These are phyloP conservation scores for Andrena bicolor DNA, from an alignment of 2,888 invertebrate species.

Conservation along the genomic window DNA sequence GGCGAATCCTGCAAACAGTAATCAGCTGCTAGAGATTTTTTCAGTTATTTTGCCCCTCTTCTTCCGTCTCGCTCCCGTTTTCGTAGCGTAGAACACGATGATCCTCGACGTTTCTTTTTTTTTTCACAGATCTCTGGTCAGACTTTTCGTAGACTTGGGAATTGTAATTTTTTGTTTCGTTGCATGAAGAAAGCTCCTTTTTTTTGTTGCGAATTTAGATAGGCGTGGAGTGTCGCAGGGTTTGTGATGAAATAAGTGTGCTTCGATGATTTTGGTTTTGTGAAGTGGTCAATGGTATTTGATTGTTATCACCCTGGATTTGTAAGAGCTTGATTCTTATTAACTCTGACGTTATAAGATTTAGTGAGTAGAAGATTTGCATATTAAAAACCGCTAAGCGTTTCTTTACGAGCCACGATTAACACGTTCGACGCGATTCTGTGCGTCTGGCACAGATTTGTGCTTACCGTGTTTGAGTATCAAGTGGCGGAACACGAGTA, in stretches of 20 bases:
- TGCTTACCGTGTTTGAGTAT: background rate
- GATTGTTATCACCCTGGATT: slow-evolving; percentile 19
- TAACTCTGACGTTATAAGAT: slow-evolving; percentile 8
- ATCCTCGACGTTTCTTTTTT: background rate
- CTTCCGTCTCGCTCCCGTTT: background rate
- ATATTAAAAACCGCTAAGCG: background rate
- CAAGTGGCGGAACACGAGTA: background rate
- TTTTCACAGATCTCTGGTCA: background rate
- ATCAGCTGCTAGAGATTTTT: slow-evolving; percentile 7
- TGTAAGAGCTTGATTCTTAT: slow-evolving; percentile 1
- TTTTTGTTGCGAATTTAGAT: background rate
- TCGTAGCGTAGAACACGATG: background rate
- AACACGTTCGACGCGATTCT: background rate
- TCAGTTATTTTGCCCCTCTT: background rate
- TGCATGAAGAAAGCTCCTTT: slow-evolving; percentile 21
- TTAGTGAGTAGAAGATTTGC: background rate
- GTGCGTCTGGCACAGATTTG: background rate
- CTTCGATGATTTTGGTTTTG: background rate
- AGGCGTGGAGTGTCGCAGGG: background rate
- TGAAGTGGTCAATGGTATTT: slow-evolving; percentile 14
- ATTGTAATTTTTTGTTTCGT: background rate
- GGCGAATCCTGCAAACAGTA: slow-evolving; percentile 20
- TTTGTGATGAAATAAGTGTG: background rate
- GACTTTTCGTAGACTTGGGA: background rate
- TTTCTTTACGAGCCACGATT: background rate